Conservation (phyloP, 1,140 invertebrate species). For the Rhynchophorus ferrugineus region DNA sequence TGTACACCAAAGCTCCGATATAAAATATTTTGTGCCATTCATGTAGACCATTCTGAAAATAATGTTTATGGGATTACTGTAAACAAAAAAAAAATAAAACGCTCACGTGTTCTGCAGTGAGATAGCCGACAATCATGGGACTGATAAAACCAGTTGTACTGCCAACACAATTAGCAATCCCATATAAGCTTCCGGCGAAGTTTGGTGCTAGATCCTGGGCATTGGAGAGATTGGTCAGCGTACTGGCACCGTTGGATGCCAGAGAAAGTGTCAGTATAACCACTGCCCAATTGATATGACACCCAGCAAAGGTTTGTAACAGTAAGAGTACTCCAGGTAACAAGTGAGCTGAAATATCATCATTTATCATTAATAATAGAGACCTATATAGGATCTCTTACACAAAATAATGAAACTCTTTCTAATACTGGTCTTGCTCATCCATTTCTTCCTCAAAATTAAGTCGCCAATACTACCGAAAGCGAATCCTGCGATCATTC, state of each 20-base stretch:
- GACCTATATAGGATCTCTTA: constrained; percentile 40
- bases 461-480: constrained; percentile 62
- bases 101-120: constrained; percentile 55
- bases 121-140: constrained; percentile 58
- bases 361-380: neutral
- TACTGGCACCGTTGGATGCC: constrained; percentile 75
- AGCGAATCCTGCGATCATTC: constrained; percentile 54
- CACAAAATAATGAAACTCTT: constrained; percentile 65
- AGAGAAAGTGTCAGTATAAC: constrained; percentile 64
- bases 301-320: constrained; percentile 57
- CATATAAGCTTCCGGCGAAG: constrained; percentile 68
- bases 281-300: constrained; percentile 54
- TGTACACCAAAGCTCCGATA: constrained; percentile 47
- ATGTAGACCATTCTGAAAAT: constrained; percentile 46
- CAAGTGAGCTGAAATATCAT: constrained; percentile 52
- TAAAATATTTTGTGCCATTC: constrained; percentile 57
- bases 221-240: constrained; percentile 76
- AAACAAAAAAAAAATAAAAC: neutral
- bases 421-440: constrained; percentile 56
- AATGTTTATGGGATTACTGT: neutral
- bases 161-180: constrained; percentile 66
- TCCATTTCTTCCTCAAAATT: constrained; percentile 48
- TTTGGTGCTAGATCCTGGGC: constrained; percentile 77
- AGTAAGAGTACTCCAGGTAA: constrained; percentile 60
- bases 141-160: constrained; percentile 69